Conservation (phyloP, 2,797 vertebrate species). For the Sebastes alutus region DNA sequence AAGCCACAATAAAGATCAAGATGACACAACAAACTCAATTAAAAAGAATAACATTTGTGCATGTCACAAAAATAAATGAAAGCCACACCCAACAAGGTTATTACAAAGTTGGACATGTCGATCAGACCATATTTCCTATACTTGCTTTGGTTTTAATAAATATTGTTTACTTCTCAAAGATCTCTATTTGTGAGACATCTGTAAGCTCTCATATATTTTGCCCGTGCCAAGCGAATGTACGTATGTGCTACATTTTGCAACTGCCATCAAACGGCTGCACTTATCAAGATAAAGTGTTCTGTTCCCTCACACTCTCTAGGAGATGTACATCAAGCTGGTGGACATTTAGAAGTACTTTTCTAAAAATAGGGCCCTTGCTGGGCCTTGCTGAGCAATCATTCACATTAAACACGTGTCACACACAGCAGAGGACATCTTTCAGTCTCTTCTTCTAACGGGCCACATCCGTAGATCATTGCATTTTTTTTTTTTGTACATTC, state of each 20-base stretch:
- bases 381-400: slow-evolving; percentile 53
- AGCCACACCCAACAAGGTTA: not conserved
- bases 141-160: not conserved
- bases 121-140: not conserved
- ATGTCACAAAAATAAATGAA: not conserved
- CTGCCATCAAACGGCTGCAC: slow-evolving; percentile 51
- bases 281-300: slow-evolving; percentile 62
- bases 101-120: not conserved
- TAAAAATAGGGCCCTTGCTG: slow-evolving; percentile 62
- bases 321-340: slow-evolving; percentile 59
- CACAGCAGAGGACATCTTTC: slow-evolving; percentile 44
- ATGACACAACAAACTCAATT: not conserved
- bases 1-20: not conserved
- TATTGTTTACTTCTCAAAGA: not conserved
- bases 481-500: not conserved
- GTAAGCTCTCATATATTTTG: not conserved
- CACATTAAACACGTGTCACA: slow-evolving; percentile 66
- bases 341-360: slow-evolving; percentile 66
- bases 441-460: slow-evolving; percentile 7
- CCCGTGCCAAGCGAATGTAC: not conserved
- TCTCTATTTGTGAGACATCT: not conserved
- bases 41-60: not conserved
- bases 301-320: slow-evolving; percentile 22
- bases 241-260: slow-evolving; percentile 31
- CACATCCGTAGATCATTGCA: not conserved